Evolutionary conservation across 1,140 invertebrate species (phyloP).

Genomic region (Cotesia typhae): DNA sequence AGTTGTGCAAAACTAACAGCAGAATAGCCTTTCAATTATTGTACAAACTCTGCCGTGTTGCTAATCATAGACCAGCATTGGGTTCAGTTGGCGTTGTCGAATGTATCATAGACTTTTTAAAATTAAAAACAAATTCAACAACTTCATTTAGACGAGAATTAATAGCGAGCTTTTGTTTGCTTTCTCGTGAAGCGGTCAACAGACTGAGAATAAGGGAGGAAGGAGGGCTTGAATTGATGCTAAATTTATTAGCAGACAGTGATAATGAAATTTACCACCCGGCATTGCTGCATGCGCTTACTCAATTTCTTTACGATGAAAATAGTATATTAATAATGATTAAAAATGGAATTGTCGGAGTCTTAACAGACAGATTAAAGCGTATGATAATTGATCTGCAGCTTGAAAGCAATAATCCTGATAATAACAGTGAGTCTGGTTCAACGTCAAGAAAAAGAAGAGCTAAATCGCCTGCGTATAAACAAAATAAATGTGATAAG

Average conservation of each 20-base stretch:
- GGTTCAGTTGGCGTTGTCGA: conserved; percentile 52
- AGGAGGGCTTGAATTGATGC: conserved; percentile 53
- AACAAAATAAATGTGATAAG: conserved; percentile 35
- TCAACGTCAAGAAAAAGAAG: conserved; percentile 45
- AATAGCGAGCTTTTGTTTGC: conserved; percentile 50
- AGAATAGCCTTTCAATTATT: conserved; percentile 54
- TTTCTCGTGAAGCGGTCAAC: conserved; percentile 59
- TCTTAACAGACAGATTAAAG: conserved; percentile 51
- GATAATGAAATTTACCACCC: conserved; percentile 50
- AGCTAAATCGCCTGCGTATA: conserved; percentile 34
- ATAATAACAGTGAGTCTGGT: conserved; percentile 38
- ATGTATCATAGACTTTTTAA: conserved; percentile 45
- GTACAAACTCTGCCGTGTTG: conserved; percentile 51
- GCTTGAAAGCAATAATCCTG: neutral
- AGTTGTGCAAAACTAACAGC: conserved; percentile 47
- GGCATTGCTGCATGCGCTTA: conserved; percentile 50
- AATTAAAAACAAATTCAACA: conserved; percentile 26
- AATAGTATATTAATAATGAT: conserved; percentile 53
- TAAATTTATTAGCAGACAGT: conserved; percentile 48
- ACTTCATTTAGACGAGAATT: conserved; percentile 42
- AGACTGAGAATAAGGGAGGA: conserved; percentile 47
- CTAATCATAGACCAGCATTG: conserved; percentile 52
- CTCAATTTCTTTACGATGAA: conserved; percentile 53
- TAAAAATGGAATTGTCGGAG: conserved; percentile 54
- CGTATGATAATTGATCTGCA: conserved; percentile 44